Evolutionary conservation across 2,888 invertebrate species (phyloP).

Genomic region (Cheilosia pagana): DNA sequence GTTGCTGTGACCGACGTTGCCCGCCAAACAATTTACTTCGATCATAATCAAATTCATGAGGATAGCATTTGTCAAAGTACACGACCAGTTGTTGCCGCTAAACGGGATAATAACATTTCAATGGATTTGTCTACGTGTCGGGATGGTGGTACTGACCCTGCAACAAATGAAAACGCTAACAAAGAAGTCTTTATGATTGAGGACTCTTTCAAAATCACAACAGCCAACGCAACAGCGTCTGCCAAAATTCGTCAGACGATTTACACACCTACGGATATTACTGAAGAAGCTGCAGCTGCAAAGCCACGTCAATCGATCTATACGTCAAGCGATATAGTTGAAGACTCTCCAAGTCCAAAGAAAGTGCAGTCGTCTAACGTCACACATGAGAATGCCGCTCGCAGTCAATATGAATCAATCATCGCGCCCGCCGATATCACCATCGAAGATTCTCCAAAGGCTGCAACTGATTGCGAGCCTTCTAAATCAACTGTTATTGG

Average conservation of each 20-base stretch:
- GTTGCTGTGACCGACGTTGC: neutral
- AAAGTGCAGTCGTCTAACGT: neutral
- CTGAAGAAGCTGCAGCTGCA: neutral
- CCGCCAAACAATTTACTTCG: constrained; percentile 39
- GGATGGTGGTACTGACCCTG: neutral
- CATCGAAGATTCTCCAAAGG: constrained; percentile 11
- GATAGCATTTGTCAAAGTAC: constrained; percentile 9
- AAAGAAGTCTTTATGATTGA: neutral
- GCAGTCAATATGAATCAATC: neutral
- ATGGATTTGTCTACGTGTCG: constrained; percentile 39
- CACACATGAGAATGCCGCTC: neutral
- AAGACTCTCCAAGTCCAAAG: constrained; percentile 4
- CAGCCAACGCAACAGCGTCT: neutral
- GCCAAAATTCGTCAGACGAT: neutral
- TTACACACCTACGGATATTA: neutral
- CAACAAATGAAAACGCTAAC: no score
- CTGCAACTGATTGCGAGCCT: neutral
- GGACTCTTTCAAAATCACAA: neutral
- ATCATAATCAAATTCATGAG: constrained; percentile 33
- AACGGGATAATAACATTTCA: constrained; percentile 10
- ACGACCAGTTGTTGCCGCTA: neutral
- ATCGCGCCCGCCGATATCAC: neutral
- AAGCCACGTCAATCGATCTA: constrained; percentile 1
- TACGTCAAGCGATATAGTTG: neutral
- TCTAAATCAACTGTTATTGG: neutral